A percentile compares a stretch with the other conserved stretches of the same genome.
phyloP scores from a whole-genome alignment of 2,797 vertebrate genomes.

The Peromyscus nudipes region DNA sequence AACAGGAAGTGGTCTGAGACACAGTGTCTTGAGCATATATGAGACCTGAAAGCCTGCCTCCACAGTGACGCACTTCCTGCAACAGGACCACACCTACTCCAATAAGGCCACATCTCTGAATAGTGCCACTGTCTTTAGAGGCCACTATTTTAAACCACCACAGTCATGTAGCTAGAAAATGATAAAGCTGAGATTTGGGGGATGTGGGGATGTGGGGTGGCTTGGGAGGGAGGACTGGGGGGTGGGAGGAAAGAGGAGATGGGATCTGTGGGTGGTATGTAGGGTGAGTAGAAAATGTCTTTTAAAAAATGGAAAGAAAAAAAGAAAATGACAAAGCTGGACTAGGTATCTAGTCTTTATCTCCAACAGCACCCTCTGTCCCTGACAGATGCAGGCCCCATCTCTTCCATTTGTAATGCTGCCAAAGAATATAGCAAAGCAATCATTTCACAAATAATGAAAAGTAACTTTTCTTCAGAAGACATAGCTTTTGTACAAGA shows the following conservation, averaged over 20 bases:
- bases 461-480: not conserved
- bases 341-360: not conserved
- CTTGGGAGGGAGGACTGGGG: no score
- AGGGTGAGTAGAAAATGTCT: no score
- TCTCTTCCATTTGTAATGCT: not conserved
- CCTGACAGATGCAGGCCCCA: not conserved
- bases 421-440: not conserved
- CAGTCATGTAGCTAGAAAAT: not conserved
- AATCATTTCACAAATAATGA: not conserved
- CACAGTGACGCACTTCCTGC: not conserved
- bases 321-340: no score
- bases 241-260: no score
- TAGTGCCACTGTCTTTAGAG: not conserved
- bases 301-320: no score
- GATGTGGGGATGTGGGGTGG: no score
- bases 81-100: not conserved
- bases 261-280: no score
- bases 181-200: not conserved
- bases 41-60: not conserved
- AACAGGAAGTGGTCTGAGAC: not conserved
- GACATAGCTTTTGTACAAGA: not conserved
- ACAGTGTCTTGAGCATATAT: not conserved
- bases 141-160: not conserved
- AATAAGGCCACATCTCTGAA: not conserved
- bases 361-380: not conserved